Base-by-base conservation (phyloP, 2,113 vertebrate genomes). In the Chionis minor region DNA sequence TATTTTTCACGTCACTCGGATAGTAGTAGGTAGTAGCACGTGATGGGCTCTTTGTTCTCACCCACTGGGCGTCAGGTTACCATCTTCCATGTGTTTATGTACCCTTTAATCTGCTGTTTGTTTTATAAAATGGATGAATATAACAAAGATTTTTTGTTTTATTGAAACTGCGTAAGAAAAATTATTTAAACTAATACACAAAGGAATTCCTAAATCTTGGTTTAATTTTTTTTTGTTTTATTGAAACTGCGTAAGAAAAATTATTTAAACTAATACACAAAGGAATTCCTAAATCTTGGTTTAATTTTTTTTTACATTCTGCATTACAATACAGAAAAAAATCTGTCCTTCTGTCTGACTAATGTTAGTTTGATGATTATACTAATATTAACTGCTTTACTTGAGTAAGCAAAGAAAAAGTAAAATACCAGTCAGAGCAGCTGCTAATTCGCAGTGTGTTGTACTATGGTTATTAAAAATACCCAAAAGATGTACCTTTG, bases 391-490 rank as follows among this genome's bases (percentile, higher is more conserved):
- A 98, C 98, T 98, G 98, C 98, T 98, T 98, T 98, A 98, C 98
- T 98, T 98, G 98, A 98, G 98, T 98, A 98, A 98, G 98, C 98
- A 98, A 98, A 98, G 98, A 92, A 98, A 96, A 97, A 98, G 97
- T 97, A 98, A 98, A 98, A 98, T 98, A 98, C 98, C 98, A 98
- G 97, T 98, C 97, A 98, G 98, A 97, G 96, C 98, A 98, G 98
- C 98, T 98, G 98, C 98, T 98, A 98, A 98, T 98, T 98, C 98
- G 98, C 96, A 94, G 94, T 88, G 93, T 96, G 97, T 98, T 98
- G 97, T 98, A 98, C 97, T 94, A 97, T 97, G 98, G 98, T 98
- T 98, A 99, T 99, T 98, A 99, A 98, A 98, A 98, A 98, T 96
- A 98, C 98, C 98, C 98, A 89, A 98, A 98, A 98, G 98, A 98